Evolutionary conservation across 2,888 invertebrate species (phyloP), one percentile per base, ranked within the genome.

Genomic region (Gymnocheta viridis): DNA sequence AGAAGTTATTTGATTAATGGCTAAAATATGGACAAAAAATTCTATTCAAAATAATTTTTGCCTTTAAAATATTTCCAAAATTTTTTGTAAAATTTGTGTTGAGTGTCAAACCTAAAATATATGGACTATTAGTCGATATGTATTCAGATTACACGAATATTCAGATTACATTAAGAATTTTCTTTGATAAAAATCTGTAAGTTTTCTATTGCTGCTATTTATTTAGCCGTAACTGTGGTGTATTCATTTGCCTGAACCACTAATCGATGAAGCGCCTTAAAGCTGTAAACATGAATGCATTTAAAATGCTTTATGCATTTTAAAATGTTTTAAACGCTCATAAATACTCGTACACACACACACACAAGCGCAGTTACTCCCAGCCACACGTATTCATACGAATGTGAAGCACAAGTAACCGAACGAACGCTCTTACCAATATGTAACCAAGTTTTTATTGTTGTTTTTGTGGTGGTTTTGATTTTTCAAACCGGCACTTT

Each of bases 301-400:
- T 80, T 82, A 56, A 74, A 82, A 79, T 82, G 73, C 56, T 82
- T 82, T 64, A 77, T 70, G 83, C 76, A 83, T 83, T 84, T 73
- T 49, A 79, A 79, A 70, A 79, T 70, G 3, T 38, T n/a, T 47
- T 77, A 35, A 77, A 77, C 19, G 27, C 47, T 77, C 35, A 32
- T 66, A 44, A 58, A 47, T 29, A 10, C 22, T 9, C 49, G 32
- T 0, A 67, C 2, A 35, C 35, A 47, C 19, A 47, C 29, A 35
- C 19, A 22, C 17, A 19, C 32, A 2, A 17, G 19, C 19, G 7
- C 47, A 7, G 2, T 5, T 7, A 32, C 41, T 32, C 12, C 14
- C 10, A 35, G 1, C 10, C 32, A 41, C 32, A 56, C 29, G 17
- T 17, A 32, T 22, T 24, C n/a, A 62, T 14, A 47, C n/a, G 17